Evolutionary conservation across 2,113 vertebrate species (phyloP), one percentile per base, ranked within the genome.

Genomic region (Aix galericulata): DNA sequence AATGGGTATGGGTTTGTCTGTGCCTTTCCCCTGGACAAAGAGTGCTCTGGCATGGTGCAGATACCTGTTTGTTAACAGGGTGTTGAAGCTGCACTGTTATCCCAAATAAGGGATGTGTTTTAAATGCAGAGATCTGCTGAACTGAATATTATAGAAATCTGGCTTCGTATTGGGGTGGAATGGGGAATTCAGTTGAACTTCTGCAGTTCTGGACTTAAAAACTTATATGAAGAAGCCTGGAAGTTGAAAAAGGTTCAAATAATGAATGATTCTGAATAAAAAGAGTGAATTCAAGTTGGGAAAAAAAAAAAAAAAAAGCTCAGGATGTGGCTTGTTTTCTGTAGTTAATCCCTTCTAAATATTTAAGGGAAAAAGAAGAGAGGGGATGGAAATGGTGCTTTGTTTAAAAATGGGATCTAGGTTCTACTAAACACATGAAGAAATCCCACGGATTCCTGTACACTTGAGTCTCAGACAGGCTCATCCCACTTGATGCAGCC

Each of bases 261-360:
- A 81, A 82, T 53, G 48, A 84, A 69, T 8, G 78, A 92, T 38
- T 77, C 31, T 64, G 29, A 78, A 78, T n/a, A 44, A 80, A 88
- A 93, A 72, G 3, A 56, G 20, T 56, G 25, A 78, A 69, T 87
- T 94, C 40, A n/a, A 75, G 26, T 8, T 68, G 60, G 8, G 62
- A 85, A 83, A 73, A 46, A 83, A 77, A 36, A 46, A 83, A 77
- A 82, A 83, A 73, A 46, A 80, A 77, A 36, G 17, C 53, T 83
- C 79, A 86, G 48, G 69, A 91, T 84, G 81, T 89, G 58, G 36
- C 44, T 83, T 86, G 14, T 84, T 67, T 93, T 94, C 29, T 84
- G 56, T 67, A 82, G 55, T 68, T 93, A 92, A 92, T 92, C 31
- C 17, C 36, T 67, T 88, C 82, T 94, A 84, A 90, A 93, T 79